phyloP scores from a whole-genome alignment of 2,113 vertebrate species.

The Sphyrna mokarran region DNA sequence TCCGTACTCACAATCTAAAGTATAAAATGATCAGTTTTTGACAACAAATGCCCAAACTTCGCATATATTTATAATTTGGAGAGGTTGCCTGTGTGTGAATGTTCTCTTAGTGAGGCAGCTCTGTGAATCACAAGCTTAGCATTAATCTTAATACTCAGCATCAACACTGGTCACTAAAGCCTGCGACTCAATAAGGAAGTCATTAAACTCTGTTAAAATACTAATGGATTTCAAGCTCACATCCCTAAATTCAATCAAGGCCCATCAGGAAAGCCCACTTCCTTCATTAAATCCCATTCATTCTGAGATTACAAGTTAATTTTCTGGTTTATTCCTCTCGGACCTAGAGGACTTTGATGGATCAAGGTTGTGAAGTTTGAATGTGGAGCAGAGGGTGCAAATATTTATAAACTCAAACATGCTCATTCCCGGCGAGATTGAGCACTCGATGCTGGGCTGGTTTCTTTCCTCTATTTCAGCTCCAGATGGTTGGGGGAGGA shows the following conservation, averaged over 20 bases:
- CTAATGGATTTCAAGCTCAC: neutral
- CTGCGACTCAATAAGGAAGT: neutral
- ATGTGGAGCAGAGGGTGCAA: neutral
- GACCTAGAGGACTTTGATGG: neutral
- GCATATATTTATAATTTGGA: neutral
- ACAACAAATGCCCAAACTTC: neutral
- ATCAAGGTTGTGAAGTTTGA: neutral
- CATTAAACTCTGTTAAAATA: neutral
- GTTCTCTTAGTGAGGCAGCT: neutral
- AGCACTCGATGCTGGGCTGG: no score
- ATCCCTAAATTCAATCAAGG: slow-evolving; percentile 2
- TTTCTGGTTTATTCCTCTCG: neutral
- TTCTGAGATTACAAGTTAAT: neutral
- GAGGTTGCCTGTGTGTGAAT: neutral
- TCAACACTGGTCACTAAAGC: neutral
- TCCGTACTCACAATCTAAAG: neutral
- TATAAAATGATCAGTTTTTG: neutral
- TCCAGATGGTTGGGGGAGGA: no score
- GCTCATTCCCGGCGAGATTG: neutral
- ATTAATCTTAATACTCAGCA: neutral
- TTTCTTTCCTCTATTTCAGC: neutral
- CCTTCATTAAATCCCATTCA: slow-evolving; percentile 1
- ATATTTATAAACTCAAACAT: neutral
- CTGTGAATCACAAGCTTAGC: neutral
- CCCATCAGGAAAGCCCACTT: neutral